Base-by-base conservation (phyloP, 2,888 invertebrate genomes). In the Alloplasta piceator region DNA sequence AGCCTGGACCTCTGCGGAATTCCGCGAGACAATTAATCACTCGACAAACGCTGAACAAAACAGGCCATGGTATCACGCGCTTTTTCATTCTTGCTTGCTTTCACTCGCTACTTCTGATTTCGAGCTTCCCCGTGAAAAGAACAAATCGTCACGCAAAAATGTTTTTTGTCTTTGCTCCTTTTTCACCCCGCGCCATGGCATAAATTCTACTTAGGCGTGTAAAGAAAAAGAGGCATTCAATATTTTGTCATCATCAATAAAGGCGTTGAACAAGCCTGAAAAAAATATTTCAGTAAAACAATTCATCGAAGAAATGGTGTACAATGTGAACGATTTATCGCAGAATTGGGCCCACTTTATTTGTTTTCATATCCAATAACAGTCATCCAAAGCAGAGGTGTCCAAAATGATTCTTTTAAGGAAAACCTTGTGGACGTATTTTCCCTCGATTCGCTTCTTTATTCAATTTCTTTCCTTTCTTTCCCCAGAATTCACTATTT, bases 11-110 rank as follows among this genome's bases (percentile, higher is more conserved):
- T 3, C 26, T 26, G 26, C 26, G 26, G 26, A 26, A 26, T 26
- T 26, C 26, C 26, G 46, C 72, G 12, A 26, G 71, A 67, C 61
- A 67, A 72, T 78, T 78, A 72, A 78, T 74, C 71, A 75, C 66
- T 66, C 48, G 16, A 72, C 52, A 16, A 43, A 26, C 36, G 41
- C 46, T 66, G 60, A 38, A 14, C 41, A 58, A 68, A n/a, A 50
- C 67, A 60, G 26, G 7, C 41, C 55, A 14, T 38, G 58, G 7
- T 12, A 7, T 9, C 26, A n/a, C 38, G 14, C 36, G 9, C 14
- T 41, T 56, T 63, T n/a, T 60, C 39, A 39, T 58, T 14, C 12
- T 48, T 6, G 9, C 14, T 26, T 16, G 38, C 39, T 70, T 39
- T 26, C 26, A 1, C 46, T 16, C 43, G 4, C 5, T 55, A 39